Evolutionary conservation across 2,797 vertebrate species (phyloP), one percentile per base, ranked within the genome.

Genomic region (Cryptoblepharus egeriae): DNA sequence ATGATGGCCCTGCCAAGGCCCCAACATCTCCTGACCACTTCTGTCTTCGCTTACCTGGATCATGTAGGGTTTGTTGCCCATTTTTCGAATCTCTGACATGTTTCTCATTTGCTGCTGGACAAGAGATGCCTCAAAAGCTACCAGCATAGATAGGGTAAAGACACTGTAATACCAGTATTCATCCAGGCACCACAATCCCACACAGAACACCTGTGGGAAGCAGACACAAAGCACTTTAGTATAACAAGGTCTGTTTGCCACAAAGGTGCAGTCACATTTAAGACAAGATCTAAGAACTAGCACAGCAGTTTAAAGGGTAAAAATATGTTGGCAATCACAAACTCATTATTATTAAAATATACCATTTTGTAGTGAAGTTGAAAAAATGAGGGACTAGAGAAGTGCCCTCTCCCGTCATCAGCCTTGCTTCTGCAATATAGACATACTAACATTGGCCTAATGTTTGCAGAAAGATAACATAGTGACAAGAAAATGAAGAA

Each of bases 91-190:
- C 89, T 99, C 98, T 0, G 98, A 97, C 96, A 99, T 97, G 93
- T 99, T 99, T 69, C 98, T 96, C 96, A 99, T 97, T 91, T 99
- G 98, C 89, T 99, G 98, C 92, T 99, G 98, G 68, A 99, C 98
- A 79, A 99, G 93, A 0, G 98, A 99, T 0, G 98, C 98, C 91
- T 99, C 98, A 1, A 99, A 99, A 0, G 98, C 98, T 88, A 99
- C 98, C 85, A 99, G 91, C 98, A 99, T 99, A 95, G 98, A 98
- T 3, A 99, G 97, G 0, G 98, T 99, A 92, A 99, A 99, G 71
- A 99, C 96, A 0, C 98, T 99, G 96, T 99, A 99, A 90, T 99
- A 99, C 98, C 98, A 99, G 79, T 99, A 99, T 79, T 99, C 98
- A 0, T 99, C 98, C 90, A 99, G 93, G 92, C 98, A 99, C 98